Percentiles rank a stretch among this genome's conserved stretches.
These are phyloP conservation scores for Tokudaia muenninki DNA, from an alignment of 2,797 vertebrate genomes.

Conservation along the genomic window DNA sequence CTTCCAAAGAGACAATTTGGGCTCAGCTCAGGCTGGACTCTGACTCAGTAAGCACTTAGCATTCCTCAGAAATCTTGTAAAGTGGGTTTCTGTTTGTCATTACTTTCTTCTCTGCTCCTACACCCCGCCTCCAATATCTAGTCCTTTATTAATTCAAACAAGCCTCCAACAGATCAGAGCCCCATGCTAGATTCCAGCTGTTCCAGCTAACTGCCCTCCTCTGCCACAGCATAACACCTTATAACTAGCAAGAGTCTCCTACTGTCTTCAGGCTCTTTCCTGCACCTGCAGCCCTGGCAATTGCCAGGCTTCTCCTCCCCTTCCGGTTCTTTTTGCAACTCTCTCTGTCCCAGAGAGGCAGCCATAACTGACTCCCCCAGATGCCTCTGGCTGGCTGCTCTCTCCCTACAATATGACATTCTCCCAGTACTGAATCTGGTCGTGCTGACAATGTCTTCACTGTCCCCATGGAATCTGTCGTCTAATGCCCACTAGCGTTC, in stretches of 20 bases:
- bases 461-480: neutral
- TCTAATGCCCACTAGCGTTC: neutral
- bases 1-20: neutral
- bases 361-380: neutral
- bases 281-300: neutral
- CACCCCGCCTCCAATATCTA: neutral
- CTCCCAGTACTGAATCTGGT: too few relatives aligned
- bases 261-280: neutral
- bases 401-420: neutral
- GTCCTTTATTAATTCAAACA: neutral
- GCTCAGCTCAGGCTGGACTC: neutral
- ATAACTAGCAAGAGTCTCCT: too few relatives aligned
- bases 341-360: neutral
- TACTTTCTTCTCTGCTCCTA: neutral
- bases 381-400: neutral
- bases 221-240: neutral
- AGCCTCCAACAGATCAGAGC: too few relatives aligned
- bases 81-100: neutral
- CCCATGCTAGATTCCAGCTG: too few relatives aligned
- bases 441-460: neutral
- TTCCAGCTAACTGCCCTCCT: neutral
- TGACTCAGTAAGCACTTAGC: neutral
- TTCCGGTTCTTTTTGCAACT: neutral
- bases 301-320: neutral
- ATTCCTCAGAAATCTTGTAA: neutral